phyloP scores from a whole-genome alignment of 1,140 invertebrate genomes.

The Maniola jurtina region DNA sequence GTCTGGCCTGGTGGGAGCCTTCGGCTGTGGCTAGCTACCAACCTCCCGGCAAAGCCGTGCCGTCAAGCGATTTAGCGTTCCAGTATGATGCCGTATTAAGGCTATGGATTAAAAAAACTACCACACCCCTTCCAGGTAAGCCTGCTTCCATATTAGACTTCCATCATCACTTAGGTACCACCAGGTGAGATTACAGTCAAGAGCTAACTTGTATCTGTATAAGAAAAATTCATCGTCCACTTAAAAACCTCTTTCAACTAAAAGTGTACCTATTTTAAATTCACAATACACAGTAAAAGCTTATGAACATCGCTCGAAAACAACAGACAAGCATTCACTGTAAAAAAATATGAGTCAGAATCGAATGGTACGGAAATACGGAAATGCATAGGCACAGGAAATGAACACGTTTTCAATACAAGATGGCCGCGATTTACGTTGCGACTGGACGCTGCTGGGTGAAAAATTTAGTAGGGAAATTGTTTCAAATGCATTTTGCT shows the following conservation, averaged over 20 bases:
- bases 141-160: too few species aligned
- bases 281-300: slow-evolving; percentile 4
- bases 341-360: slow-evolving; percentile 61
- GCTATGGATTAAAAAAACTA: too few species aligned
- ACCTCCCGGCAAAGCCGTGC: too few species aligned
- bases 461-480: slow-evolving; percentile 25
- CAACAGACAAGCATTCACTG: slow-evolving; percentile 11
- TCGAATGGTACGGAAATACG: slow-evolving; percentile 65
- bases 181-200: too few species aligned
- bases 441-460: slow-evolving; percentile 17
- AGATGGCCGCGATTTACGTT: slow-evolving; percentile 52
- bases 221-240: too few species aligned
- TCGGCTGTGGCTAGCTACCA: too few species aligned
- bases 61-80: too few species aligned
- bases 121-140: too few species aligned
- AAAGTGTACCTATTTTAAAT: slow-evolving; percentile 1
- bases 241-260: slow-evolving; percentile 19
- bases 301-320: slow-evolving; percentile 8
- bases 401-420: slow-evolving; percentile 73
- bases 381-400: slow-evolving; percentile 75
- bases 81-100: too few species aligned
- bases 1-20: too few species aligned
- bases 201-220: too few species aligned
- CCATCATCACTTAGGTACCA: too few species aligned
- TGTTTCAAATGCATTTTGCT: slow-evolving; percentile 19